Base-by-base conservation (phyloP, 2,888 invertebrate species). In the Lithophane ornitopus region DNA sequence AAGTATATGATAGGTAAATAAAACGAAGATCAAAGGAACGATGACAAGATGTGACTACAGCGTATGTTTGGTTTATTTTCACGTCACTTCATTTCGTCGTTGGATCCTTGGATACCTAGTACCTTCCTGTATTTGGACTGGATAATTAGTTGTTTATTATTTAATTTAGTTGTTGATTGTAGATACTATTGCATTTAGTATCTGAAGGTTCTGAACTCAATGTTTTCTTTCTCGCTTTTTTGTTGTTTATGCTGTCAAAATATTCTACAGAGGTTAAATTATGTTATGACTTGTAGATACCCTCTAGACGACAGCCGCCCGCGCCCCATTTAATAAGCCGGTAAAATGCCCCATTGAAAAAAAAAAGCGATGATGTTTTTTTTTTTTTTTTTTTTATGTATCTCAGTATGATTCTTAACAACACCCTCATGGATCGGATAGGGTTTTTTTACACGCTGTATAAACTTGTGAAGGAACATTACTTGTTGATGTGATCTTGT, bases 1-100 rank as follows among this genome's bases (percentile, higher is more conserved):
- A 88, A 88, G 85, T 83, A 58, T 75, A 63, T 46, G 44, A 71
- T 76, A 78, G 78, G 72, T 86, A 86, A 88, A 89, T 80, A 89
- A 74, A 80, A 86, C 85, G 9, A 16, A 82, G 83, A 79, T 88
- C 88, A 88, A 88, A 89, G 85, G 71, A 46, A 26, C 14, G 76
- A 28, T 76, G 88, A 80, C 78, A 75, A 68, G 70, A 73, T 58
- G 81, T 22, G 61, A 62, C 65, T 28, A 70, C 68, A n/a, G 56
- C 16, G 63, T 26, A n/a, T 70, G 59, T 70, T 78, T 62, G 34
- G 63, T 63, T 77, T 68, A 72, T 75, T 54, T 84, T 67, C 84
- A 54, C 76, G 69, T 62, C 76, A 58, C 39, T 39, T 76, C 71
- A 76, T 84, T 70, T 71, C 44, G 28, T 69, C 62, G 66, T 56